phyloP scores from a whole-genome alignment of 2,888 invertebrate genomes.

The Acholoe squamosa region DNA sequence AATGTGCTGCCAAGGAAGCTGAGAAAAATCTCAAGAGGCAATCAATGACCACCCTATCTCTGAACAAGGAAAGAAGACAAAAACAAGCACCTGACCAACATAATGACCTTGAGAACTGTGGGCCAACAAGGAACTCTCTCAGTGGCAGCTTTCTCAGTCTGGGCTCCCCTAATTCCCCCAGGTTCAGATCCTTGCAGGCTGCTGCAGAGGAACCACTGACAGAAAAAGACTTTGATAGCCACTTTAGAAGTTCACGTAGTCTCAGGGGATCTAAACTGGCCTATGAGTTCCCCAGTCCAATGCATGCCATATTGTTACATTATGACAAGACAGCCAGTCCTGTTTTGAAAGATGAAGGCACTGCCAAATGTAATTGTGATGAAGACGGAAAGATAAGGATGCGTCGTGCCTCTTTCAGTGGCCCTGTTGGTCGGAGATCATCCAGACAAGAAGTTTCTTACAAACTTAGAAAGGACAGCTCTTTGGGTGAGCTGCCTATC shows the following conservation, averaged over 20 bases:
- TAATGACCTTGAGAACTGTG: neutral
- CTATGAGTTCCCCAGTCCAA: slow-evolving; percentile 62
- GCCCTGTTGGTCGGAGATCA: neutral
- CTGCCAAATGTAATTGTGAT: neutral
- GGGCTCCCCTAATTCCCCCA: neutral
- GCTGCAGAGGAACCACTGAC: neutral
- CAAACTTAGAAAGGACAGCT: slow-evolving; percentile 53
- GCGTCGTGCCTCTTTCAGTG: neutral
- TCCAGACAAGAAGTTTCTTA: slow-evolving; percentile 10
- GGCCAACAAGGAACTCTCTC: neutral
- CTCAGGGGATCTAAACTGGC: slow-evolving; percentile 40
- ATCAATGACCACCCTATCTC: neutral
- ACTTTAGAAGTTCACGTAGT: slow-evolving; percentile 45
- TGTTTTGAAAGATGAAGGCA: neutral
- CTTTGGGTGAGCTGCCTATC: slow-evolving; percentile 9
- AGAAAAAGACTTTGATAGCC: neutral
- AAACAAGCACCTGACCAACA: neutral
- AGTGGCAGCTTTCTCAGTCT: slow-evolving; percentile 48
- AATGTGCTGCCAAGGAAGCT: neutral
- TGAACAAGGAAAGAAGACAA: neutral
- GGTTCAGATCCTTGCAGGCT: neutral
- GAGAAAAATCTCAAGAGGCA: neutral
- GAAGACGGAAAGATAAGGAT: slow-evolving; percentile 18
- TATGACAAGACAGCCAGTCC: slow-evolving; percentile 33
- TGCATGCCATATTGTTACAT: slow-evolving; percentile 61